Evolutionary conservation across 2,888 invertebrate species (phyloP).

Genomic region (Hypomecis punctinalis): DNA sequence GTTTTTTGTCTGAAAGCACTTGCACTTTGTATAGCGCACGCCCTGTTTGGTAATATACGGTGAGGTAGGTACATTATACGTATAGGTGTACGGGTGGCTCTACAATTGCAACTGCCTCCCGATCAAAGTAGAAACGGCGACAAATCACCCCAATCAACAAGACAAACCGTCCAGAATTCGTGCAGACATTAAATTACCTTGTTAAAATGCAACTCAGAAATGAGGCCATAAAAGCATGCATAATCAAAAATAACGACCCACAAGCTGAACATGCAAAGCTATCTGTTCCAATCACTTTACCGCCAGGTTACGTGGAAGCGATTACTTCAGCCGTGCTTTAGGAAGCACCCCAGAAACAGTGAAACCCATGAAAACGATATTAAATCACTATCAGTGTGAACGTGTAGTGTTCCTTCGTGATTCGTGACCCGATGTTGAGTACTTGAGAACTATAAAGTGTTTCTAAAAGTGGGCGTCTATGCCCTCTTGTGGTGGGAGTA

Average conservation of each 20-base stretch:
- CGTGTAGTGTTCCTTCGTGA: slow-evolving; percentile 27
- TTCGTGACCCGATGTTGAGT: slow-evolving; percentile 28
- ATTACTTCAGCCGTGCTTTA: neutral
- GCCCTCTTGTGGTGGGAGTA: no score
- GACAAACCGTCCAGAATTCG: no score
- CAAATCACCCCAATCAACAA: no score
- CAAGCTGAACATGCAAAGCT: slow-evolving; percentile 16
- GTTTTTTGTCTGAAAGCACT: no score
- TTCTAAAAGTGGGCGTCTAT: no score
- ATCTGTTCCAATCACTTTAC: slow-evolving; percentile 13
- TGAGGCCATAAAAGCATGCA: slow-evolving; percentile 17
- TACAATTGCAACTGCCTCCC: no score
- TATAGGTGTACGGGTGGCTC: no score
- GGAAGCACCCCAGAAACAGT: slow-evolving; percentile 18
- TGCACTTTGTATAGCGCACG: no score
- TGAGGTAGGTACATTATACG: no score
- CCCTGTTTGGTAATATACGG: no score
- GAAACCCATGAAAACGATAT: slow-evolving; percentile 22
- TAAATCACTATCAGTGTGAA: slow-evolving; percentile 34
- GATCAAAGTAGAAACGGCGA: no score
- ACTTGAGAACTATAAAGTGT: slow-evolving; percentile 29
- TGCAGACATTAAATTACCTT: no score
- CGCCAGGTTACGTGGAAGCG: slow-evolving; percentile 1
- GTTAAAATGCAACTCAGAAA: neutral
- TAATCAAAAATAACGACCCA: slow-evolving; percentile 16